Base-by-base conservation (phyloP, 2,113 vertebrate species). In the Takifugu bimaculatus region DNA sequence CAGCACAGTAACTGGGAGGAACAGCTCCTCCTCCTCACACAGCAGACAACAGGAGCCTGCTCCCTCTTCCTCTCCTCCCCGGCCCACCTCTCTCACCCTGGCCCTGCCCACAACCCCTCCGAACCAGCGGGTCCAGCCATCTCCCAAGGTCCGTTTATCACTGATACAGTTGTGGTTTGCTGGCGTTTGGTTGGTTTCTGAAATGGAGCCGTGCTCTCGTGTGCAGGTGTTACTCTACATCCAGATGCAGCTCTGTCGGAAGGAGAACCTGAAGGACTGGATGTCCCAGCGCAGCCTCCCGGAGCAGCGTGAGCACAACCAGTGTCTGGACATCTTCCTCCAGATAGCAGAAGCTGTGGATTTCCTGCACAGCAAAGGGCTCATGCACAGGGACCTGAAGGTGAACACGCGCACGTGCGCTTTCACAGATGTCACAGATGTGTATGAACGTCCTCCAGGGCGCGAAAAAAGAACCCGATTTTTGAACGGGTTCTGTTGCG, bases 321-420 rank as follows among this genome's bases (percentile, higher is more conserved):
- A 94, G 76, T 98, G 96, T 68, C 92, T 99, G 80, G 91, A 93
- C 75, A 95, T 97, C 87, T 99, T 99, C 79, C 82, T 98, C 79
- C 97, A 99, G 92, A 99, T 99, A 27, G 94, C 93, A 0, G 96
- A 98, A 83, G 96, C 97, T 0, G 97, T 99, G 13, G 92, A 94
- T 74, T 99, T 99, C 71, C 85, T 99, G 75, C 96, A 99, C 77
- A 87, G 92, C 81, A 98, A 98, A 79, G 97, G 96, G 26, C 93
- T 99, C 69, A 99, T 99, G 97, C 97, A 99, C 90, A 89, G 97
- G 50, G 97, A 98, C 89, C 94, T 99, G 70, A 99, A 99, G 96
- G 97, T 99, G 85, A 79, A 85, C n/a, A 6, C 55, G n/a, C 20
- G 39, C 32, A 13, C 20, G 49, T 12, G 5, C 5, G n/a, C 14